phyloP scores from a whole-genome alignment of 2,797 vertebrate genomes.

The Scolopax bukidnonensis region DNA sequence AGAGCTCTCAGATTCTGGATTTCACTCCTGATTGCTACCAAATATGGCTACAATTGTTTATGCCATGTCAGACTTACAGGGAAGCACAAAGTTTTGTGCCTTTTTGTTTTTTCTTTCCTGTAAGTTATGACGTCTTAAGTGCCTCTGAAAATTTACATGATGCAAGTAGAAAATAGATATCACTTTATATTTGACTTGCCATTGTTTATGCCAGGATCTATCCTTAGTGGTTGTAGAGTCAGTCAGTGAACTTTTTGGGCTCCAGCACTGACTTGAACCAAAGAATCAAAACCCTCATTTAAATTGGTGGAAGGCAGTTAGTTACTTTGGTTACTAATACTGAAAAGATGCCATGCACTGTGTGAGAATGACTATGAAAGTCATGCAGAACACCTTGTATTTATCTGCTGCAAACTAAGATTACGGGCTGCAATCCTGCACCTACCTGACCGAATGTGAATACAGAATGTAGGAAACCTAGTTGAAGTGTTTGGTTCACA shows the following conservation, averaged over 20 bases:
- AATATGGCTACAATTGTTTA: too few species aligned
- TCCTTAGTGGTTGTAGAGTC: not conserved
- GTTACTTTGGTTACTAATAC: not conserved
- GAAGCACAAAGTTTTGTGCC: too few species aligned
- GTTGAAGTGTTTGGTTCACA: not conserved
- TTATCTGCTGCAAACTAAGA: not conserved
- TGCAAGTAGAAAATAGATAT: too few species aligned
- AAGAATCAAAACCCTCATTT: not conserved
- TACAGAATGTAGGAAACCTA: not conserved
- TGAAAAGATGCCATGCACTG: not conserved
- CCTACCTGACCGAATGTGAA: not conserved
- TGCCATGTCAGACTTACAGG: too few species aligned
- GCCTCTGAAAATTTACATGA: too few species aligned
- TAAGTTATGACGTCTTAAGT: too few species aligned
- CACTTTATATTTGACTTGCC: too few species aligned
- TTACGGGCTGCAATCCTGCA: not conserved
- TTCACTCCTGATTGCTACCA: too few species aligned
- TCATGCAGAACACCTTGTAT: not conserved
- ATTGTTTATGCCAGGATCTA: too few species aligned
- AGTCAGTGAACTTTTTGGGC: not conserved
- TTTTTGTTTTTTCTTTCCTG: too few species aligned
- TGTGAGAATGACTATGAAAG: not conserved
- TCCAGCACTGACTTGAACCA: not conserved
- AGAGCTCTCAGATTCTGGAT: too few species aligned
- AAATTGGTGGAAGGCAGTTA: not conserved